phyloP scores from a whole-genome alignment of 1,140 invertebrate genomes.

The Helicorthomorpha holstii region DNA sequence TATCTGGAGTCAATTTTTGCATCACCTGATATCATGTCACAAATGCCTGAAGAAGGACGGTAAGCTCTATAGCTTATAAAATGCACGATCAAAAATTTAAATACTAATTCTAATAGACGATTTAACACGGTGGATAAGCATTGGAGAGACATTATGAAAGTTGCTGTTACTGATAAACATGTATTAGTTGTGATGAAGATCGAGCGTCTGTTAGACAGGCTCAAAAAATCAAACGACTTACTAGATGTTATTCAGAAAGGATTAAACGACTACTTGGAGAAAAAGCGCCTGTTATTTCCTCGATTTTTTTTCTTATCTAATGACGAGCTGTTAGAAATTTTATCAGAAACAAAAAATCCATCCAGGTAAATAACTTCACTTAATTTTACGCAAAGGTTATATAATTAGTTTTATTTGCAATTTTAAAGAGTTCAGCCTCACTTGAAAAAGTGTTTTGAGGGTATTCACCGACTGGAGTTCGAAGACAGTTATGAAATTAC shows the following conservation, averaged over 20 bases:
- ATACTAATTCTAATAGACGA: slow-evolving; percentile 9
- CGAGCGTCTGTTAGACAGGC: slow-evolving; percentile 74
- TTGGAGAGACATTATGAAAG: slow-evolving; percentile 90
- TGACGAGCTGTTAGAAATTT: slow-evolving; percentile 85
- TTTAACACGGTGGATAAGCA: slow-evolving; percentile 23
- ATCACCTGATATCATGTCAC: slow-evolving; percentile 86
- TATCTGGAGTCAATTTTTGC: slow-evolving; percentile 96
- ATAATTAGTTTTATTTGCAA: slow-evolving; percentile 5
- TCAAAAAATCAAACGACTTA: slow-evolving; percentile 73
- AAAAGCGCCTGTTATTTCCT: slow-evolving; percentile 85
- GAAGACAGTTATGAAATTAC: slow-evolving; percentile 73
- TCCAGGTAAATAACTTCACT: slow-evolving; percentile 39
- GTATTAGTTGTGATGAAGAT: slow-evolving; percentile 75
- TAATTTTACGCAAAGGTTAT: not conserved
- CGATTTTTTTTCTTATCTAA: slow-evolving; percentile 96
- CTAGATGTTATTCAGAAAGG: slow-evolving; percentile 80
- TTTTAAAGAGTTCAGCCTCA: slow-evolving; percentile 76
- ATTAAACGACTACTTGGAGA: slow-evolving; percentile 85
- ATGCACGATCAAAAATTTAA: slow-evolving; percentile 28
- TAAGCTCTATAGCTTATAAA: slow-evolving; percentile 7
- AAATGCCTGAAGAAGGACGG: slow-evolving; percentile 76
- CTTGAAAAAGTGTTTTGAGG: slow-evolving; percentile 92
- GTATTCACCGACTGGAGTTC: slow-evolving; percentile 70
- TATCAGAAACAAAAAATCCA: slow-evolving; percentile 93
- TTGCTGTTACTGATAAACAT: slow-evolving; percentile 51